Base-by-base conservation (phyloP, 2,888 invertebrate genomes). In the Amblyjoppa fuscipennis region DNA sequence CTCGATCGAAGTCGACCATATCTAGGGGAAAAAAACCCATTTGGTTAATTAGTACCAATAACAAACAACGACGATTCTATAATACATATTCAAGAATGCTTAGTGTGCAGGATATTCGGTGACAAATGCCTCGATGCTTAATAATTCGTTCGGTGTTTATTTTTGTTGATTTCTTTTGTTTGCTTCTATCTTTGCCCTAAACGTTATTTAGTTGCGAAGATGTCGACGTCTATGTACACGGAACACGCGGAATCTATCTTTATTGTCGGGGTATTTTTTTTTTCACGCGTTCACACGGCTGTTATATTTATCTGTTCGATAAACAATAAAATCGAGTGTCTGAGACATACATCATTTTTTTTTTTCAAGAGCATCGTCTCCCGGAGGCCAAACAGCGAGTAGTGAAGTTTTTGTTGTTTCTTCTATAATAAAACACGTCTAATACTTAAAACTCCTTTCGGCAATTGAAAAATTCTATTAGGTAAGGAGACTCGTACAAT, bases 191-290 rank as follows among this genome's bases (percentile, higher is more conserved):
- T 68, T n/a, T 20, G 20, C 66, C 20, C 66, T 68, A 68, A 68
- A 41, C 20, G 41, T 41, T 61, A 16, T 34, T 61, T 16, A 16
- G 20, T 41, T 6, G 41, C 41, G 11, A 66, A 51, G 31, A 71
- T 66, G 59, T 45, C 70, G 25, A 20, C 70, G 61, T 45, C 38
- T 77, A 77, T 81, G 25, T 74, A 81, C 81, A 84, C 73, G 51
- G 49, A 81, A 77, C 77, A 77, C 77, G 84, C 53, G 81, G 66
- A 68, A 59, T 75, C n/a, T 59, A 79, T 75, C 28, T 59, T 85
- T 85, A 85, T 85, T 85, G 82, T 85, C 85, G 75, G 81, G 56
- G n/a, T 53, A 53, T 34, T 74, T 81, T 73, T 77, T 77, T 73
- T 49, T 34, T 49, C 56, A 34, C 66, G 76, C 16, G 61, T 64